Percentiles rank a stretch among this genome's conserved stretches.
Conservation (phyloP, 1,140 invertebrate species). For the Drosophila yakuba region DNA sequence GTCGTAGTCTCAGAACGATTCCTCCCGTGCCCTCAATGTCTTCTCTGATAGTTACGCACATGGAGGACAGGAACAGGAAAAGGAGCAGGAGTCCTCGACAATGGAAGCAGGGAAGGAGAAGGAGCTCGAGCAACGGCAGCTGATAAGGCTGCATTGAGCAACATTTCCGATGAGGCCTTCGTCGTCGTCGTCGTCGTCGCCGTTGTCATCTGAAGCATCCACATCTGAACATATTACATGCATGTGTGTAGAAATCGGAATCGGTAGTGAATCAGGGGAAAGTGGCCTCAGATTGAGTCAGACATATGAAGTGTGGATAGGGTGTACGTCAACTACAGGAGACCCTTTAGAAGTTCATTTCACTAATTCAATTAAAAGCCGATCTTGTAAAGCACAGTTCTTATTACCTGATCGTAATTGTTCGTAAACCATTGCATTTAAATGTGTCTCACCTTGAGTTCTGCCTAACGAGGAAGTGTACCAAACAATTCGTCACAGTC, state of each 20-base stretch:
- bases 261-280: slow-evolving; percentile 31
- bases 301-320: background rate
- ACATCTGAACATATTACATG: slow-evolving; percentile 10
- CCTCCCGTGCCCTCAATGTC: background rate
- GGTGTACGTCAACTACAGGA: background rate
- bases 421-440: background rate
- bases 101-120: slow-evolving; percentile 21
- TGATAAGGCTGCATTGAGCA: slow-evolving; percentile 41
- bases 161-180: slow-evolving; percentile 65
- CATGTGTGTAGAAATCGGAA: slow-evolving; percentile 17
- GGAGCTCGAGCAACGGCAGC: slow-evolving; percentile 20
- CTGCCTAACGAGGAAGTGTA: background rate
- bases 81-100: slow-evolving; percentile 25
- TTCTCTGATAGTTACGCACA: slow-evolving; percentile 14
- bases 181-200: slow-evolving; percentile 21
- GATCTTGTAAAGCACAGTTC: no score
- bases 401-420: background rate
- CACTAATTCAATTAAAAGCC: no score
- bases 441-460: no score
- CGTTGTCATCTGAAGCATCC: background rate
- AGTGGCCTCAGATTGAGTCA: slow-evolving; percentile 28
- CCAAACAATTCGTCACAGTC: slow-evolving; percentile 23
- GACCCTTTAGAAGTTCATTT: no score
- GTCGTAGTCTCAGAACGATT: slow-evolving; percentile 28
- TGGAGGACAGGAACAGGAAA: slow-evolving; percentile 44